Percentiles rank a stretch among this genome's conserved stretches.
These are phyloP conservation scores for Caradrina kadenii DNA, from an alignment of 2,888 invertebrate species.

Conservation along the genomic window DNA sequence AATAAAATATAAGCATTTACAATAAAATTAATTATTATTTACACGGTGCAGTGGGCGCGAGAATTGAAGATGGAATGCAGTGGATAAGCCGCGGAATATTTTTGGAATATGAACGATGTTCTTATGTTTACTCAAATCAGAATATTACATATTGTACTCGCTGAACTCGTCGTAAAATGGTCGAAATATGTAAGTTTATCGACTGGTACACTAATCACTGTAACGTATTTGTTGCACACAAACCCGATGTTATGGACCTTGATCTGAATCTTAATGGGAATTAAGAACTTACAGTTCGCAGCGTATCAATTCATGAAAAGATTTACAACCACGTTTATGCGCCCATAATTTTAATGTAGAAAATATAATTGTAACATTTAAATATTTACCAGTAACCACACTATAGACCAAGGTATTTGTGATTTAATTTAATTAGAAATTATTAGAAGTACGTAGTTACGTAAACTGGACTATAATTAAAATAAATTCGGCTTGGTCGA, in stretches of 20 bases:
- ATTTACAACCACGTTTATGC: conserved; percentile 28
- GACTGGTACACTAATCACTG: conserved; percentile 26
- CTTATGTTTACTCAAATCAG: conserved; percentile 34
- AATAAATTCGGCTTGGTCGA: no score
- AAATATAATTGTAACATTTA: conserved; percentile 1
- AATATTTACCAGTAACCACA: not conserved
- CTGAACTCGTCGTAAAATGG: conserved; percentile 45
- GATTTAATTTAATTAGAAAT: not conserved
- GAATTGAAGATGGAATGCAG: conserved; percentile 66
- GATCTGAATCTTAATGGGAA: conserved; percentile 31
- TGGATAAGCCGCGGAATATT: conserved; percentile 71
- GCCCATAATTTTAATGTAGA: conserved; percentile 31
- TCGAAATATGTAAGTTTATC: conserved; percentile 43
- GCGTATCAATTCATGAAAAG: conserved; percentile 16
- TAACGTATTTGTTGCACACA: conserved; percentile 22
- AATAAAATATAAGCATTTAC: conserved; percentile 91
- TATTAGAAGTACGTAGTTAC: not conserved
- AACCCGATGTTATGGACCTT: conserved; percentile 16
- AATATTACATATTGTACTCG: conserved; percentile 14
- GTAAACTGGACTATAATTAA: no score
- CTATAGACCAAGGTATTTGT: no score
- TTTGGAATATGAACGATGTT: conserved; percentile 33
- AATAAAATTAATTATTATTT: conserved; percentile 91
- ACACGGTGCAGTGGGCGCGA: conserved; percentile 87
- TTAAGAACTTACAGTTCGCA: conserved; percentile 31